These are phyloP conservation scores for Anagyrus pseudococci DNA, from an alignment of 2,888 invertebrate genomes.

Conservation along the genomic window DNA sequence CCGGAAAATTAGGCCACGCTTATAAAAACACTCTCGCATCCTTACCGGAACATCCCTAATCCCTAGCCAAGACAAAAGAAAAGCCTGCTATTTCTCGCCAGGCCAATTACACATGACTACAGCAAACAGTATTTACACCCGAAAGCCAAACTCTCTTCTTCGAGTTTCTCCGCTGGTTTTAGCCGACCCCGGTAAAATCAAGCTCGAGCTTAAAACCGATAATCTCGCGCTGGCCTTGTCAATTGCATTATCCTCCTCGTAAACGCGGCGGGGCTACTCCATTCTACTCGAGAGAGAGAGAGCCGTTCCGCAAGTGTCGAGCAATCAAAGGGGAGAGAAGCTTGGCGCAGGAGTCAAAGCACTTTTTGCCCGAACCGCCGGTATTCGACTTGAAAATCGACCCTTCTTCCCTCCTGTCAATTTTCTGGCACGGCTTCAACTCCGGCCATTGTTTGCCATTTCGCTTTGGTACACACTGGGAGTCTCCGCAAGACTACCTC, in stretches of 20 bases:
- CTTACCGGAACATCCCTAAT: no score
- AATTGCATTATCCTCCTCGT: not conserved
- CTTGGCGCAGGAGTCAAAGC: not conserved
- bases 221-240: not conserved
- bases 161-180: not conserved
- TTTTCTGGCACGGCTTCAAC: slow-evolving; percentile 35
- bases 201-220: not conserved
- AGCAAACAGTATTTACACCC: not conserved
- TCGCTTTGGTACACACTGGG: not conserved
- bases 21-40: no score
- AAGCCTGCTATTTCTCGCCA: no score
- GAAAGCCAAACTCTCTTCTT: not conserved
- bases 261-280: not conserved
- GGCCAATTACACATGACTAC: no score
- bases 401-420: slow-evolving; percentile 15
- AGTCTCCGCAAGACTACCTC: not conserved
- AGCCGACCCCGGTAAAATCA: no score
- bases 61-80: no score
- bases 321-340: not conserved
- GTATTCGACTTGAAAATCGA: slow-evolving; percentile 25
- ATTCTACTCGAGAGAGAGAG: not conserved
- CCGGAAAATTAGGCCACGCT: no score
- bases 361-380: not conserved
- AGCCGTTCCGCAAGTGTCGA: not conserved
- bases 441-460: slow-evolving; percentile 23